Evolutionary conservation across 37 sponge, comb jelly and placozoan species (phyloP).

Genomic region (Beroe forskalii): DNA sequence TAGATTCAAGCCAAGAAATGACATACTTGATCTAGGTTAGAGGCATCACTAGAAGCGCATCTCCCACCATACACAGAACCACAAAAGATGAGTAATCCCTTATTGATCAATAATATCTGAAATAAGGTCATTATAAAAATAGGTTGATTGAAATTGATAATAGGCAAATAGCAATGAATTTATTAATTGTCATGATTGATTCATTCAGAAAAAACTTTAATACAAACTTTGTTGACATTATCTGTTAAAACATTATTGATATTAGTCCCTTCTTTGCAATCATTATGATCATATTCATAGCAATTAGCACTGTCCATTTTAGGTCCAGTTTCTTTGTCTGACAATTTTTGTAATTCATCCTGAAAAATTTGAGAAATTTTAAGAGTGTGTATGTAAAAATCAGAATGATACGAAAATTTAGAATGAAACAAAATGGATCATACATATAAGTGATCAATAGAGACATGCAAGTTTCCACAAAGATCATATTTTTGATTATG

Average conservation of each 20-base stretch:
- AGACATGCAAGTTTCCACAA: no score
- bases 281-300: not conserved
- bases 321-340: not conserved
- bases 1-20: not conserved
- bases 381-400: no score
- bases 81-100: slow-evolving; percentile 38
- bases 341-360: not conserved
- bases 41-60: slow-evolving; percentile 1
- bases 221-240: slow-evolving; percentile 40
- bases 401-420: no score
- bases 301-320: not conserved
- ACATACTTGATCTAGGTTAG: not conserved
- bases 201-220: not conserved
- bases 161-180: not conserved
- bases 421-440: no score
- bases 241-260: not conserved
- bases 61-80: slow-evolving; percentile 63
- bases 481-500: no score
- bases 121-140: not conserved
- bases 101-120: slow-evolving; percentile 43
- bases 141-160: no score
- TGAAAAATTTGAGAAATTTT: not conserved
- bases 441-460: no score
- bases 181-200: not conserved
- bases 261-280: not conserved